Base-by-base conservation (phyloP, 2,888 invertebrate species). In the Lathronympha strigana region DNA sequence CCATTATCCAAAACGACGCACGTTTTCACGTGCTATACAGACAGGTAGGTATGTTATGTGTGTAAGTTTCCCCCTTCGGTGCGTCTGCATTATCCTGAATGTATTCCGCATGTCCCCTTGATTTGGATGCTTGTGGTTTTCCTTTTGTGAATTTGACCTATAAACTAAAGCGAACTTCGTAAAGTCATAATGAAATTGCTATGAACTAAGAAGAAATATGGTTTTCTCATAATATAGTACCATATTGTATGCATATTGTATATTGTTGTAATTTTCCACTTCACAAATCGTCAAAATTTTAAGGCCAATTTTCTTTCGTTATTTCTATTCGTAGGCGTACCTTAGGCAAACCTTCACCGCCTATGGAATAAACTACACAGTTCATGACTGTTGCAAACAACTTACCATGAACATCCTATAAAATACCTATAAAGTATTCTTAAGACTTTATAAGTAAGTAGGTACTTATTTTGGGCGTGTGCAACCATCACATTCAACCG, bases 51-150 rank as follows among this genome's bases (percentile, higher is more conserved):
- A 50, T 63, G 63, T 57, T 17, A 19, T n/a, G n/a, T n/a, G n/a
- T n/a, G n/a, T n/a, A 43, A 57, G 23, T 57, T 63, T 63, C 38
- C 50, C 57, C 63, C 57, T 50, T 50, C 38, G 38, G 15, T 17
- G 13, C 25, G 13, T 15, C 19, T 15, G 33, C 25, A n/a, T 45
- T 33, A 57, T 43, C 49, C 64, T 43, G 28, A n/a, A n/a, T 40
- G 19, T 51, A 51, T 19, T 51, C 23, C 58, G 51, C 45, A 51
- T 28, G 53, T 60, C 31, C 45, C 36, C 25, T 23, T 25, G 25
- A 54, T 19, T 8, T 45, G 13, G 45, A 50, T 19, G 13, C 0
- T n/a, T 49, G 38, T 40, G 50, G 40, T 31, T 51, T 63, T 57
- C 50, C 17, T 17, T 17, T 40, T 54, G 11, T 11, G 1, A 19